Base-by-base conservation (phyloP, 2,888 invertebrate species). In the Agonopterix subpropinquella region DNA sequence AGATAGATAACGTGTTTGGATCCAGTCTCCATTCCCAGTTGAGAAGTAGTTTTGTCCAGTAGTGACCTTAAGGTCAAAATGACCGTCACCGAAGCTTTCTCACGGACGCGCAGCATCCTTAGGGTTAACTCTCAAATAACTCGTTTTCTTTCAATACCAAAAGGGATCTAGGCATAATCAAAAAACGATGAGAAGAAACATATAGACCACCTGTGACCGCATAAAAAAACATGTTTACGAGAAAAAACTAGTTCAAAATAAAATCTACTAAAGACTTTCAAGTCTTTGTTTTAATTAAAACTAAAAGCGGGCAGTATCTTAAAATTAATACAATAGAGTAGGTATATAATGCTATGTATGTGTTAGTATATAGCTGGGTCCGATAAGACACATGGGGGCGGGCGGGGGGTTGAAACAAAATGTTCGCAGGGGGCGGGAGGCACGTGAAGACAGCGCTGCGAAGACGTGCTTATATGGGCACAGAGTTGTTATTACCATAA, bases 361-460 rank as follows among this genome's bases (percentile, higher is more conserved):
- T 39, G 46, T 47, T n/a, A n/a, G 28, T 41, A 47, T 15, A 47
- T 15, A 62, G 66, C 70, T 69, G 64, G 70, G 71, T 65, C 73
- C 67, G 78, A 81, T 84, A 86, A 86, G 86, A 86, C 80, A 75
- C 51, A 28, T 11, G 60, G 56, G 68, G 70, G 65, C 62, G 52
- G 46, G 44, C 43, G 36, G 61, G 65, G 65, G 65, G 68, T 58
- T 58, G 65, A 60, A 67, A 63, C 70, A 64, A 68, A 73, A 77
- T 71, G 71, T 71, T 73, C 70, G 64, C 66, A 63, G 61, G 68
- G 62, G 74, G 76, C 74, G 73, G 58, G 70, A 74, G 67, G 70
- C 70, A 80, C 81, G 84, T 84, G 85, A 86, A 86, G 86, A 87
- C 83, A 83, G 71, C 76, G 71, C 61, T 58, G 62, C 70, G 82